Base-by-base conservation (phyloP, 2,797 vertebrate species). In the Tenualosa ilisha region DNA sequence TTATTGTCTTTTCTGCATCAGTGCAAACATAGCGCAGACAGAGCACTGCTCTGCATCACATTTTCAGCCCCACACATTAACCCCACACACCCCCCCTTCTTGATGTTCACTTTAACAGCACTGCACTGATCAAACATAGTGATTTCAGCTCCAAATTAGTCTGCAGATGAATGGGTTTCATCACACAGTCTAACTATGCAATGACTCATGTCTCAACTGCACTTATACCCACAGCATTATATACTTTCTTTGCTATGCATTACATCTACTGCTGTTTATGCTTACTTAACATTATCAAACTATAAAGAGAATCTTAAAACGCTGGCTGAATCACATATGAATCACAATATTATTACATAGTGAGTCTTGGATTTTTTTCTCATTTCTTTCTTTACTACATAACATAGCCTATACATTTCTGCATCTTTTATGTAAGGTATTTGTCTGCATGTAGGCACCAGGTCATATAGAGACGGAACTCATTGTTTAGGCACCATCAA, bases 51-150 rank as follows among this genome's bases (percentile, higher is more conserved):
- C 17, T 79, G 37, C 72, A 79, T 79, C 72, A 79, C 15, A 17
- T 37, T 43, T 20, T 79, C 8, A 79, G 72, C 72, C 72, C 72
- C 72, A 79, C 72, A 79, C 68, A 75, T 37, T 43, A 43, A 46
- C 37, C 15, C 68, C 68, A 2, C 43, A 46, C 43, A 46, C 43
- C 8, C 50, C 50, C 46, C 46, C 3, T 7, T 12, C 26, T 46
- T 79, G 17, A 6, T 43, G 40, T 37, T 7, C 6, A 6, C 72
- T 46, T 43, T 43, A 79, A 40, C 72, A 79, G 72, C 40, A 22
- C 17, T 7, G 72, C 72, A 56, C 54, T 22, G 72, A 81, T 85
- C 22, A 81, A 85, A 81, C 81, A 31, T 20, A 85, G 50, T 65
- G 75, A 81, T 81, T 63, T 85, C 75, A 85, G 81, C 24, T 46